Percentiles rank a stretch among this genome's conserved stretches.
These are phyloP conservation scores for Siphlonurus alternatus DNA, from an alignment of 2,888 invertebrate genomes.

Conservation along the genomic window DNA sequence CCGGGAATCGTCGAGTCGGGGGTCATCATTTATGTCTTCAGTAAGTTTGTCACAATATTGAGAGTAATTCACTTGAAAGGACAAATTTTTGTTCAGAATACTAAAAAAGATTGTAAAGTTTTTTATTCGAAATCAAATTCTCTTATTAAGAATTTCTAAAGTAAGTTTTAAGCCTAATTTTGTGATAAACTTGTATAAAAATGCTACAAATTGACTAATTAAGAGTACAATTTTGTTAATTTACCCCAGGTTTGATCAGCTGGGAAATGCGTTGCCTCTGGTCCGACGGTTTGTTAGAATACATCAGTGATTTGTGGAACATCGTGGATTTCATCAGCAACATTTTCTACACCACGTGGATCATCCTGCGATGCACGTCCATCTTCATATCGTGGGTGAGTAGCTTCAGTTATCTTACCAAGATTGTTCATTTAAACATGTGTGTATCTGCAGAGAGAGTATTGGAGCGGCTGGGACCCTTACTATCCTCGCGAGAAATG, in stretches of 20 bases:
- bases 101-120: too few relatives aligned
- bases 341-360: constrained; percentile 86
- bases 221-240: not conserved
- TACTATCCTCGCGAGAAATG: constrained; percentile 80
- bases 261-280: constrained; percentile 84
- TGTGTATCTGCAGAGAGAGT: constrained; percentile 15
- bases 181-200: not conserved
- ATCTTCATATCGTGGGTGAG: constrained; percentile 76
- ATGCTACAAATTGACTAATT: not conserved
- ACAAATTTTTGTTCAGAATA: too few relatives aligned
- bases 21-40: constrained; percentile 76
- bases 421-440: too few relatives aligned
- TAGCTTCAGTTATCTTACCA: too few relatives aligned
- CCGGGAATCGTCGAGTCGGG: constrained; percentile 67
- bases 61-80: constrained; percentile 19
- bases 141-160: not conserved
- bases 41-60: constrained; percentile 32
- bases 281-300: constrained; percentile 77
- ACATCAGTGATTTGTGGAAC: constrained; percentile 93
- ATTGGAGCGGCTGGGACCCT: constrained; percentile 42
- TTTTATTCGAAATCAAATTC: too few relatives aligned
- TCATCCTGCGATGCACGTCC: constrained; percentile 71
- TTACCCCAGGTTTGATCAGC: constrained; percentile 70
- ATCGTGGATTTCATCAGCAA: constrained; percentile 96
- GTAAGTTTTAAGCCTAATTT: not conserved